Base-by-base conservation (phyloP, 2,113 vertebrate species). In the Gallinago paraguaiae region DNA sequence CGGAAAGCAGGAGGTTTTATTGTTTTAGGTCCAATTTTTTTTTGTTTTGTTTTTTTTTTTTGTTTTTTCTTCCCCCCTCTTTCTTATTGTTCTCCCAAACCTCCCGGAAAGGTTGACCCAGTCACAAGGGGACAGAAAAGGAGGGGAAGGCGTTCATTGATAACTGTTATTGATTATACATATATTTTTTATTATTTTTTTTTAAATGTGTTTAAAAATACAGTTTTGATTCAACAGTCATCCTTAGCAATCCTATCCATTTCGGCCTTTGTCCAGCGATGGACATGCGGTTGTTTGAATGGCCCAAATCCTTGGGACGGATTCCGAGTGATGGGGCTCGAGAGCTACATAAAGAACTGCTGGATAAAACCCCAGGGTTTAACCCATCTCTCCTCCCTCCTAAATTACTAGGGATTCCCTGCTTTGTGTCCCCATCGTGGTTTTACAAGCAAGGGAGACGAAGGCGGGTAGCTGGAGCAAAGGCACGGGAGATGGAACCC, bases 1-100 rank as follows among this genome's bases (percentile, higher is more conserved):
- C 98, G 97, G 98, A 99, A 98, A 98, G 98, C 97, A 92, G 97
- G 96, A 98, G 98, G 98, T 97, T 97, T 98, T 97, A 99, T 99
- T 99, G 98, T 98, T 98, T 98, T 98, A 98, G 98, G 97, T 98
- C 98, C 98, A 97, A 97, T 98, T 98, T 98, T 98, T 43, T 46
- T 45, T 46, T 7, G 8, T 16, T 43, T 43, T 41, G 13, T 43
- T 43, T 43, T 43, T 43, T 43, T 43, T 43, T 43, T 41, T 13
- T 41, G 12, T 41, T 41, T 41, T 43, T 43, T 16, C 15, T 43
- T 15, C 41, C 41, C 41, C 41, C 41, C 39, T 39, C 39, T 98
- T 98, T 97, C 28, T 97, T 97, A 98, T 98, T 98, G 97, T 98
- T 98, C 98, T 97, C 96, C 93, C 98, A 98, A 98, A 71, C 93